phyloP scores from a whole-genome alignment of 2,888 invertebrate genomes.

The Drosophila pseudotalamancana region DNA sequence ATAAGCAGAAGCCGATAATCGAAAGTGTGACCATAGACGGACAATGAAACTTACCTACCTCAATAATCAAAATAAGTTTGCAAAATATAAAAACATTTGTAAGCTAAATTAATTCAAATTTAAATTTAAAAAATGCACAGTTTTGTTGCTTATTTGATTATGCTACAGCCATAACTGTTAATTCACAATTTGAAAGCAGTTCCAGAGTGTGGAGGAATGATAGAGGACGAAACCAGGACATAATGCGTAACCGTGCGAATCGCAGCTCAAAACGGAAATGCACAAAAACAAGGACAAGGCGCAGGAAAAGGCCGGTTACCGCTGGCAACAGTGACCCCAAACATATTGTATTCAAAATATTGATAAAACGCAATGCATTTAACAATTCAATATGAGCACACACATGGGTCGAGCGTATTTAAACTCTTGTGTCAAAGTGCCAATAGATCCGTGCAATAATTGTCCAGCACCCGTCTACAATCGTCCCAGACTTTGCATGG shows the following conservation, averaged over 20 bases:
- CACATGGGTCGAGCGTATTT: conserved; percentile 88
- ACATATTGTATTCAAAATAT: conserved; percentile 45
- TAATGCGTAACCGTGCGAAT: conserved; percentile 47
- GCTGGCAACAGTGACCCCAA: conserved; percentile 58
- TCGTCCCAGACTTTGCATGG: conserved; percentile 84
- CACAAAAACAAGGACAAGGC: conserved; percentile 57
- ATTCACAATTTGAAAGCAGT: neutral
- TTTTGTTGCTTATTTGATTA: neutral
- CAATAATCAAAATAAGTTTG: neutral
- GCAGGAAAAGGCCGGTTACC: conserved; percentile 44
- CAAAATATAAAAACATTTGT: neutral
- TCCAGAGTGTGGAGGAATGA: neutral
- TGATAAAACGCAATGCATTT: conserved; percentile 63
- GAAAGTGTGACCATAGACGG: conserved; percentile 16
- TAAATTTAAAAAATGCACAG: no score
- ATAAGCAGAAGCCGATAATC: conserved; percentile 5
- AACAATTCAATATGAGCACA: conserved; percentile 82
- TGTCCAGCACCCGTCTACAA: conserved; percentile 90
- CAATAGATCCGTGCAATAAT: conserved; percentile 89
- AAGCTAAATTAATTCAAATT: neutral
- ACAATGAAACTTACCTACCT: neutral
- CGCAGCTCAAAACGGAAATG: conserved; percentile 51
- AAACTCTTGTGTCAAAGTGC: conserved; percentile 90
- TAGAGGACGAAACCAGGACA: conserved; percentile 24
- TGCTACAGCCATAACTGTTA: neutral